phyloP scores from a whole-genome alignment of 2,113 vertebrate genomes.

The Albula glossodonta region DNA sequence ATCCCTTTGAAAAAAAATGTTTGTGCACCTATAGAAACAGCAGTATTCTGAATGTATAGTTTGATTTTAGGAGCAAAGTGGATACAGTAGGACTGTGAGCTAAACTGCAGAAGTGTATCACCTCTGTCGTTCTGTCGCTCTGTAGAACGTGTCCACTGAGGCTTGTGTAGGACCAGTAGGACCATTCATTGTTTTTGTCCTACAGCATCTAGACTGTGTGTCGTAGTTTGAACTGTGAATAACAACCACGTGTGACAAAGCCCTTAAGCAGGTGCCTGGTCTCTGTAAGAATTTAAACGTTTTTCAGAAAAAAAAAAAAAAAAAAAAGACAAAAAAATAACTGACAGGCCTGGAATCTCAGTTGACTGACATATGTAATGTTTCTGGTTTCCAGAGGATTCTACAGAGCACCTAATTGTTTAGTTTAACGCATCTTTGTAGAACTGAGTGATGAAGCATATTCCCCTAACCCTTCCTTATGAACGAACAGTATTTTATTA shows the following conservation, averaged over 20 bases:
- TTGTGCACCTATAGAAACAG: background rate
- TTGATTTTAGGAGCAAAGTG: background rate
- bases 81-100: background rate
- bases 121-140: background rate
- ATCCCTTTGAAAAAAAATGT: background rate
- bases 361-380: background rate
- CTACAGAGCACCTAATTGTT: background rate
- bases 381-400: background rate
- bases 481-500: background rate
- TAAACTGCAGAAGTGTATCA: background rate
- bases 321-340: background rate
- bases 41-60: slow-evolving; percentile 16
- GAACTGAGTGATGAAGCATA: background rate
- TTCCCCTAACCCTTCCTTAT: too few species aligned
- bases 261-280: background rate
- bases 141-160: background rate
- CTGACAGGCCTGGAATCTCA: background rate
- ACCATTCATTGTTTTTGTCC: slow-evolving; percentile 12
- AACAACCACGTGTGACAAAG: slow-evolving; percentile 1
- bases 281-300: background rate
- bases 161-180: background rate
- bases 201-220: slow-evolving; percentile 1
- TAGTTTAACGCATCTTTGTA: background rate
- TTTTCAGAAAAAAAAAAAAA: background rate
- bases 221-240: background rate